A percentile compares a stretch with the other conserved stretches of the same genome.
These are phyloP conservation scores for Megaptera novaeangliae DNA, from an alignment of 2,113 vertebrate genomes.

Conservation along the genomic window DNA sequence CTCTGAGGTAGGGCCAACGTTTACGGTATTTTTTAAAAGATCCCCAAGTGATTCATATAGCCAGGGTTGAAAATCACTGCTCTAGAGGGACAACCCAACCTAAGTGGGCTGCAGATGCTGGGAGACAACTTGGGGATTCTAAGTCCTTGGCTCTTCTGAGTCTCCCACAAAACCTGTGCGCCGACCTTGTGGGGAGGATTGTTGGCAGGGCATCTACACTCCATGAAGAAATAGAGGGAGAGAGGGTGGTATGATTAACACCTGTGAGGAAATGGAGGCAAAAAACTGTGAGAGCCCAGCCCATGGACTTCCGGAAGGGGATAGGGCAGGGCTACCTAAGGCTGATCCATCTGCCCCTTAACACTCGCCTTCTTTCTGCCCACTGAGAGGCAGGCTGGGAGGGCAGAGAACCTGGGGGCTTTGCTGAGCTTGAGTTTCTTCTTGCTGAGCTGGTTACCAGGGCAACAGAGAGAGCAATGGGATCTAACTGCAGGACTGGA, in stretches of 20 bases:
- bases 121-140: background rate
- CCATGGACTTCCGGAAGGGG: background rate
- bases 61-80: background rate
- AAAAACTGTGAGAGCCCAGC: background rate
- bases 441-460: constrained; percentile 65
- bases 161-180: background rate
- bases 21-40: background rate
- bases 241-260: background rate
- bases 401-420: constrained; percentile 51
- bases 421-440: constrained; percentile 63
- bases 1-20: background rate
- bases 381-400: background rate
- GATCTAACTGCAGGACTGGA: constrained; percentile 45
- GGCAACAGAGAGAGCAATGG: constrained; percentile 70
- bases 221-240: background rate
- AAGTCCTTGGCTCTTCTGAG: background rate
- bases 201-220: background rate
- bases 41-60: background rate
- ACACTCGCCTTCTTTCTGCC: background rate
- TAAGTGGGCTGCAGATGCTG: background rate
- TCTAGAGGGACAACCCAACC: background rate
- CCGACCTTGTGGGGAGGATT: background rate
- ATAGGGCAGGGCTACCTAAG: background rate
- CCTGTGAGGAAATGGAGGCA: background rate
- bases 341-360: background rate